Evolutionary conservation across 2,888 invertebrate genomes (phyloP), one percentile per base, ranked within the genome.

Genomic region (Scelioninae gen. 1): DNA sequence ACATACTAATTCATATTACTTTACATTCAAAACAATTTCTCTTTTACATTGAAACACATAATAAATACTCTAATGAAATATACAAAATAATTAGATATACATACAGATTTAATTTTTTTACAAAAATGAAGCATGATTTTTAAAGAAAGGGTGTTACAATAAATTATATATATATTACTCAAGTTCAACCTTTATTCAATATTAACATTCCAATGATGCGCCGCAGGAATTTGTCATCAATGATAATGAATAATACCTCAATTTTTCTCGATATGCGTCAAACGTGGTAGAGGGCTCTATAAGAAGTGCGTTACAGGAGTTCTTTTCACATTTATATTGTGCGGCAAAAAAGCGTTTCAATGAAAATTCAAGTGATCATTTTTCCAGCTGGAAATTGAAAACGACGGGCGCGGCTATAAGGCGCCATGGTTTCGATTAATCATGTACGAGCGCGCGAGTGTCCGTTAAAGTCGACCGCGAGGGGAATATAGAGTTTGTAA

Each of bases 321-420:
- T 53, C 16, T 47, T 51, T 68, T 11, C 40, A 53, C 77, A 77
- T 72, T 79, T 82, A 82, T 77, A 66, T 66, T 13, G 51, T 49
- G 72, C 34, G 10, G 66, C 16, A 75, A 75, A 74, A 74, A 72
- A 38, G 53, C 51, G 49, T 32, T 58, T 29, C 75, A 76, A 83
- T 79, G 79, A 74, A 82, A 74, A 82, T 82, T 82, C 82, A 72
- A 76, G 82, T 72, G 72, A 72, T 82, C 78, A 83, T 75, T 79
- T 83, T 83, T 78, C 77, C 58, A 13, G 10, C 74, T 7, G 82
- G 74, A 74, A 82, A 78, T 82, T 74, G 78, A 82, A 77, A 82
- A 82, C 66, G 77, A 63, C 72, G 71, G 66, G 43, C 45, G 47
- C 38, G 51, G 71, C 62, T 82, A 31, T 74, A 74, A 78, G 82